phyloP scores from a whole-genome alignment of 2,113 vertebrate genomes.

The Chionodraco myersi region DNA sequence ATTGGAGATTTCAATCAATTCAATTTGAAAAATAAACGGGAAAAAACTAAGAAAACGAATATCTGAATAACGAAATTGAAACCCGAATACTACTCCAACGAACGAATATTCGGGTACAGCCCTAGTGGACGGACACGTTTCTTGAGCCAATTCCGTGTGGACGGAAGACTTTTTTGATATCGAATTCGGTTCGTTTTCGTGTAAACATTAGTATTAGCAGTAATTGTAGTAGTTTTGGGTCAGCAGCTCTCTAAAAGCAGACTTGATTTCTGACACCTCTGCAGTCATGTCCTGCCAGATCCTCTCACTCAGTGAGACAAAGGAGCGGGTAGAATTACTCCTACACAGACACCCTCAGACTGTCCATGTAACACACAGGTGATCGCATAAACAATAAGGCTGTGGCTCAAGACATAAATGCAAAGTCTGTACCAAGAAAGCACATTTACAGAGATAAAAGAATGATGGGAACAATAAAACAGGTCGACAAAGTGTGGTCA shows the following conservation, averaged over 20 bases:
- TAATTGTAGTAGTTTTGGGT: no score
- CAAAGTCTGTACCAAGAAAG: neutral
- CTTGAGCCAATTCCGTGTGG: no score
- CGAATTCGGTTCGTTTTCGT: no score
- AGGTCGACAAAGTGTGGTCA: neutral
- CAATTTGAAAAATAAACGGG: no score
- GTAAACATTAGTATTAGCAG: no score
- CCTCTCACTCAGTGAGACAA: slow-evolving; percentile 40
- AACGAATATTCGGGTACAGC: no score
- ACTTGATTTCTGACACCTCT: slow-evolving; percentile 64
- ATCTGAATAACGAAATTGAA: no score
- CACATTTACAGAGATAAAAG: neutral
- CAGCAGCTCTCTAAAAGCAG: slow-evolving; percentile 1
- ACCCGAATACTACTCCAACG: no score
- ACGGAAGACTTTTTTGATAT: no score
- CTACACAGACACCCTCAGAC: slow-evolving; percentile 2
- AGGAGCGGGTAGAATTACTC: slow-evolving; percentile 44
- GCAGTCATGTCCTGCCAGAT: slow-evolving; percentile 30
- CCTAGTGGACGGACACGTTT: no score
- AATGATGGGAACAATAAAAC: neutral
- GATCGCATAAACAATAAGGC: neutral
- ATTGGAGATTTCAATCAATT: no score
- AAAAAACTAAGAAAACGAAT: no score
- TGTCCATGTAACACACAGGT: neutral
- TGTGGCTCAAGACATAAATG: neutral